phyloP scores from a whole-genome alignment of 2,797 vertebrate genomes.

The Poeciliopsis presidionis region DNA sequence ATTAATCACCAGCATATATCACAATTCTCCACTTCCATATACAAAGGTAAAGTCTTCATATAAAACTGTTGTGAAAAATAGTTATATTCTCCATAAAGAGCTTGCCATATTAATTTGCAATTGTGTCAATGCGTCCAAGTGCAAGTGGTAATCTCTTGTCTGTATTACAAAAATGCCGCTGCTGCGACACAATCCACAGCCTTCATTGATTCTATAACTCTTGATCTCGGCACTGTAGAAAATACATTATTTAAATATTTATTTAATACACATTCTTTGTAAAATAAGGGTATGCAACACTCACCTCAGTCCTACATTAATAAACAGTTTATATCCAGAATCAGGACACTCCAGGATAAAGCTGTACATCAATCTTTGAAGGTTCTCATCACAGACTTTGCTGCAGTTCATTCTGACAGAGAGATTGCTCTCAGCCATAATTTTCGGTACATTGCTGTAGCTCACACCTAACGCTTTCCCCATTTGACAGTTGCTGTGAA shows the following conservation, averaged over 20 bases:
- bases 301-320: not conserved
- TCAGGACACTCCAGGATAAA: too few species aligned
- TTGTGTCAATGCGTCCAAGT: slow-evolving; percentile 17
- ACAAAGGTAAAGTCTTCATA: slow-evolving; percentile 1
- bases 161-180: too few species aligned
- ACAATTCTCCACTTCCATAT: slow-evolving; percentile 1
- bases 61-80: not conserved
- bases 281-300: not conserved
- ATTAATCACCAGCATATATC: slow-evolving; percentile 7
- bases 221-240: slow-evolving; percentile 1
- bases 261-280: not conserved
- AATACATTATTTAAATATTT: not conserved
- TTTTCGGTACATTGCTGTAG: not conserved
- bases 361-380: not conserved
- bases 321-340: too few species aligned
- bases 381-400: not conserved
- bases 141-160: slow-evolving; percentile 17
- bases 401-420: slow-evolving; percentile 8
- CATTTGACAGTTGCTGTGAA: not conserved
- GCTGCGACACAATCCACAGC: not conserved
- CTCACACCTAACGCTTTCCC: not conserved
- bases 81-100: not conserved
- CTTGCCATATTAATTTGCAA: slow-evolving; percentile 1
- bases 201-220: slow-evolving; percentile 1
- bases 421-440: not conserved